Conservation (phyloP, 2,888 invertebrate species). For the Drepanosiphum platanoidis region DNA sequence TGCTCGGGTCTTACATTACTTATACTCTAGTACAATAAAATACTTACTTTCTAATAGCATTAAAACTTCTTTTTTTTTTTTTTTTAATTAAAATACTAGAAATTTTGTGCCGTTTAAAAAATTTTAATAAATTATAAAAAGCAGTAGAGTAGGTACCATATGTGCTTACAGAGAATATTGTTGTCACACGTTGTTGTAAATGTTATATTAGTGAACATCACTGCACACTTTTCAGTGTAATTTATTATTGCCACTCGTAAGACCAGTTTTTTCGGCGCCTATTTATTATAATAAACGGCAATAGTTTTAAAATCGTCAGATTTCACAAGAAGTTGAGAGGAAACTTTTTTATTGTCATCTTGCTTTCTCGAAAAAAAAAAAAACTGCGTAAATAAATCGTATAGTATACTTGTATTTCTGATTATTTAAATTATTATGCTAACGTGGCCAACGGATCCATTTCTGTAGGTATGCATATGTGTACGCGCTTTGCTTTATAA, state of each 20-base stretch:
- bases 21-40: not conserved
- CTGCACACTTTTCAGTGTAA: not conserved
- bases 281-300: too few species aligned
- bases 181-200: not conserved
- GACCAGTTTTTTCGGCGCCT: conserved; percentile 24
- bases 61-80: too few species aligned
- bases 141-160: not conserved
- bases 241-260: conserved; percentile 41
- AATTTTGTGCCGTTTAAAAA: not conserved
- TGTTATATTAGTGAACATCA: conserved; percentile 1
- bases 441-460: not conserved
- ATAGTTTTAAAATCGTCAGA: conserved; percentile 20
- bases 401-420: conserved; percentile 3
- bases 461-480: too few species aligned
- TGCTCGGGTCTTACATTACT: too few species aligned
- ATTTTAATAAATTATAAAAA: conserved; percentile 9
- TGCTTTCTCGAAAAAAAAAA: not conserved
- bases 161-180: conserved; percentile 1
- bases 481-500: not conserved
- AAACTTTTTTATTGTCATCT: not conserved
- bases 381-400: not conserved
- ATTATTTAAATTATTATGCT: not conserved
- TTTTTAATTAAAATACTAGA: conserved; percentile 12
- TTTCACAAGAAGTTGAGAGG: conserved; percentile 12
- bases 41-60: conserved; percentile 11